Evolutionary conservation across 2,113 vertebrate genomes (phyloP), one percentile per base, ranked within the genome.

Genomic region (Rhinoderma darwinii): DNA sequence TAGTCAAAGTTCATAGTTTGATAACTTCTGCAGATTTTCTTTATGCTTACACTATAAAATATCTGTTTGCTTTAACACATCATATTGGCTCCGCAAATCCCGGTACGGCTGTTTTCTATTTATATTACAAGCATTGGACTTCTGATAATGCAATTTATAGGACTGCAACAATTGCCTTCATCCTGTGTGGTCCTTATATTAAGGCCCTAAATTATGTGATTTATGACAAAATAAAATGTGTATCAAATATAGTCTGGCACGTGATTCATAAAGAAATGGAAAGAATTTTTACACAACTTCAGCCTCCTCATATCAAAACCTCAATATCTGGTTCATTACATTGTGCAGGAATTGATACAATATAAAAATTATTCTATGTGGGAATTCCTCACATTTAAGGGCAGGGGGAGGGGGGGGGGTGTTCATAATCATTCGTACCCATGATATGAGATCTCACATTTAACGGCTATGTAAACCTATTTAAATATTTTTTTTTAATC

Each of bases 61-160:
- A 50, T 50, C 4, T 20, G 73, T 51, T 50, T 30, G 74, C 43
- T 51, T 51, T 77, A 77, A 10, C 44, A 25, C 43, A 77, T 22
- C n/a, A 9, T 14, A 30, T 54, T 43, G 3, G 2, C 14, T 61
- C 27, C 50, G 61, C 63, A 43, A 80, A 41, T 43, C 18, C 85
- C n/a, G 4, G 3, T 12, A 35, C 17, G 51, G 18, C 50, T 22
- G 22, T 72, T 59, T 37, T 44, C 44, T 41, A 86, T 82, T 87
- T 82, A 61, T 81, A 73, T n/a, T 44, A 32, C 25, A 32, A 1
- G 11, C 50, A 35, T 82, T 81, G 35, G 56, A 61, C 37, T 35
- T 80, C 78, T 56, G n/a, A 87, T 74, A 81, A 59, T 47, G 77
- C 8, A 37, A 73, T 82, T 87, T 87, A 25, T 74, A 82, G 27